A percentile compares a stretch with the other conserved stretches of the same genome.
Evolutionary conservation across 2,888 invertebrate species (phyloP).

Genomic region (Brenthis ino): DNA sequence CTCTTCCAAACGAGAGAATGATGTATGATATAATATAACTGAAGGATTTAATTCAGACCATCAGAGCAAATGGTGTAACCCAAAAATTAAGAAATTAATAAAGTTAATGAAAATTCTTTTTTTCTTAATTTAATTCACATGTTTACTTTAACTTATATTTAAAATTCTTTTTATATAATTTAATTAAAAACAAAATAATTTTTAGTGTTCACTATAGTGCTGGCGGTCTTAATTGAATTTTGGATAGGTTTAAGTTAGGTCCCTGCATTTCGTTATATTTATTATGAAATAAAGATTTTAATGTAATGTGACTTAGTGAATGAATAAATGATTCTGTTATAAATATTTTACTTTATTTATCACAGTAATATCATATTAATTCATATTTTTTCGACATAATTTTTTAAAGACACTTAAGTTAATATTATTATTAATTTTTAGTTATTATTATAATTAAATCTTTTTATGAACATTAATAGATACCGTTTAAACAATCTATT

Average conservation of each 20-base stretch:
- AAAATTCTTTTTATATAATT: too few relatives aligned
- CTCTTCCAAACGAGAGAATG: slow-evolving; percentile 50
- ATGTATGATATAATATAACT: background rate
- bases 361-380: background rate
- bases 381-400: background rate
- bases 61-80: slow-evolving; percentile 4
- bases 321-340: slow-evolving; percentile 13
- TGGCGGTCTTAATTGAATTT: background rate
- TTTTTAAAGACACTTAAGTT: too few relatives aligned
- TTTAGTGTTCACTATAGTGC: background rate
- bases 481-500: background rate
- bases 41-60: slow-evolving; percentile 1
- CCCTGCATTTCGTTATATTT: slow-evolving; percentile 8
- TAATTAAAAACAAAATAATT: too few relatives aligned
- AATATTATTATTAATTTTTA: too few relatives aligned
- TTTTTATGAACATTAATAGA: too few relatives aligned
- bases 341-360: slow-evolving; percentile 9
- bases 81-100: background rate
- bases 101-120: background rate
- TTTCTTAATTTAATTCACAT: too few relatives aligned
- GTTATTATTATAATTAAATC: too few relatives aligned
- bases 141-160: background rate
- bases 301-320: slow-evolving; percentile 5
- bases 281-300: slow-evolving; percentile 1
- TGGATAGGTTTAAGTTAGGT: slow-evolving; percentile 12